These are phyloP conservation scores for Lepidurus packardi DNA, from an alignment of 1,140 invertebrate genomes.

Conservation along the genomic window DNA sequence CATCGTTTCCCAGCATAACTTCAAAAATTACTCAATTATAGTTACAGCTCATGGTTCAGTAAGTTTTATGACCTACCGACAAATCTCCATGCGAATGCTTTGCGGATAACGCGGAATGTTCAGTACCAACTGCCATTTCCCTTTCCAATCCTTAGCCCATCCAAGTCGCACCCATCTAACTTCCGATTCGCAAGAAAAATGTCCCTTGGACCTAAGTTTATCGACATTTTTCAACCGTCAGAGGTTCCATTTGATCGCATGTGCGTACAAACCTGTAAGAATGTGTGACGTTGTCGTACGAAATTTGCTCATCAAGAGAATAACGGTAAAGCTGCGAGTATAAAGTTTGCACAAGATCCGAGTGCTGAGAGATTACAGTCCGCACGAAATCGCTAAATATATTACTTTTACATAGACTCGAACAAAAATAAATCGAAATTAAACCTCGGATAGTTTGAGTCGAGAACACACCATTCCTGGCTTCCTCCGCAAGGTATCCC, in stretches of 20 bases:
- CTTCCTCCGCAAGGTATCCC: background rate
- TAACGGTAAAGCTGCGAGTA: conserved; percentile 27
- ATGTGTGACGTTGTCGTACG: conserved; percentile 27
- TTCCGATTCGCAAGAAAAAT: conserved; percentile 48
- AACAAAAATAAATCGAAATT: background rate
- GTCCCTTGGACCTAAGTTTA: conserved; percentile 40
- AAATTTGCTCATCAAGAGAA: conserved; percentile 26
- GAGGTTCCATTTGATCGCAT: background rate
- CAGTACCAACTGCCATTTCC: conserved; percentile 47
- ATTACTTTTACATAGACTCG: background rate
- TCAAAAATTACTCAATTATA: conserved; percentile 33
- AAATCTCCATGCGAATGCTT: conserved; percentile 46
- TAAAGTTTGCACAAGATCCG: conserved; percentile 8
- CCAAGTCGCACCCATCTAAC: conserved; percentile 46
- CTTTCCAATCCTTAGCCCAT: conserved; percentile 47
- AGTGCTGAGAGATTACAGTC: background rate
- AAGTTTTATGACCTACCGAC: conserved; percentile 41
- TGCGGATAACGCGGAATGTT: conserved; percentile 47
- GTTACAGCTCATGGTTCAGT: background rate
- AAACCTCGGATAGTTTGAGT: background rate
- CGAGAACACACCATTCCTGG: background rate
- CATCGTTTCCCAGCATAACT: conserved; percentile 44
- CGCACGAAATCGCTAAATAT: conserved; percentile 28
- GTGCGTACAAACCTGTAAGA: conserved; percentile 23
- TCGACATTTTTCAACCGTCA: background rate